Conservation (phyloP, 2,113 vertebrate species). For the Atlantisia rogersi region DNA sequence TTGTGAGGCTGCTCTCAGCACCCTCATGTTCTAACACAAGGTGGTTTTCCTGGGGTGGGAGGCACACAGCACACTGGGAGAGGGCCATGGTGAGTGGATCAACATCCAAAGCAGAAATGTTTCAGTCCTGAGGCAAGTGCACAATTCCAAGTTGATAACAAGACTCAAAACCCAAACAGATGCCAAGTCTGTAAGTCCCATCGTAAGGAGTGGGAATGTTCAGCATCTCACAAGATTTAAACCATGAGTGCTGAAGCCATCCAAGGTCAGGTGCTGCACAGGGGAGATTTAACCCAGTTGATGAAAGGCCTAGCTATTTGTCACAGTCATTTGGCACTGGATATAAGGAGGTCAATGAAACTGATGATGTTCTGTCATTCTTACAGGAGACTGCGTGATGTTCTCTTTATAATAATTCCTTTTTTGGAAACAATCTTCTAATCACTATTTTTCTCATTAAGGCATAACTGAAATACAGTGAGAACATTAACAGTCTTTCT, state of each 20-base stretch:
- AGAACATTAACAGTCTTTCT: not conserved
- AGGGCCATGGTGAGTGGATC: fast-evolving
- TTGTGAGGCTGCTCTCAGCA: not conserved
- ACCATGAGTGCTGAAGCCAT: not conserved
- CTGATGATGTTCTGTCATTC: not conserved
- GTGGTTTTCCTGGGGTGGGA: not conserved
- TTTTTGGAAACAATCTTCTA: not conserved
- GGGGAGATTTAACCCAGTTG: not conserved
- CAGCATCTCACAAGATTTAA: not conserved
- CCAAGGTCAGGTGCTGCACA: not conserved
- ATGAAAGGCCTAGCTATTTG: not conserved
- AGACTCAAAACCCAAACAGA: not conserved
- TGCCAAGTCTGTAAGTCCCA: not conserved
- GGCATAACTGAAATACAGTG: not conserved
- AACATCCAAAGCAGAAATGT: not conserved
- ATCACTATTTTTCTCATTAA: not conserved
- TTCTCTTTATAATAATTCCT: not conserved
- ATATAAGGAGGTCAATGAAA: not conserved
- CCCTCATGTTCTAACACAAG: not conserved
- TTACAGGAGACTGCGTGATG: not conserved
- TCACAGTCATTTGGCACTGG: not conserved
- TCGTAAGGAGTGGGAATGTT: not conserved
- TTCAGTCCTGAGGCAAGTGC: not conserved
- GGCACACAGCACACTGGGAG: not conserved
- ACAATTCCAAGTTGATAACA: not conserved